A percentile compares a stretch with the other conserved stretches of the same genome.
Conservation (phyloP, 2,888 invertebrate species). For the Lithosia quadra region DNA sequence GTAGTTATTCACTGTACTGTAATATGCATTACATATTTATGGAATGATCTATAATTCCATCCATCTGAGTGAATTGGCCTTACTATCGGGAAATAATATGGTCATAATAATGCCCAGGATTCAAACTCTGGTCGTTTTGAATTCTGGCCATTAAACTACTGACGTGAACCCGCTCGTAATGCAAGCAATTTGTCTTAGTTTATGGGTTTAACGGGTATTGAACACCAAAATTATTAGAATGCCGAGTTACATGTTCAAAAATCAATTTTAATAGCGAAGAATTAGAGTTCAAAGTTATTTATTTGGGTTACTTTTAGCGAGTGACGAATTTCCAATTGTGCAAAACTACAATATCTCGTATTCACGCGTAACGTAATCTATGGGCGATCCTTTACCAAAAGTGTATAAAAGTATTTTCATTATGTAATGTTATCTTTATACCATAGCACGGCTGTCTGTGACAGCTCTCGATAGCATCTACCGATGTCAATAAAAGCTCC, state of each 20-base stretch:
- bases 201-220: too few species aligned
- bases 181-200: too few species aligned
- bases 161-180: too few species aligned
- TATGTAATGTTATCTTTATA: neutral
- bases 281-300: too few species aligned
- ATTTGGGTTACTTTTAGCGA: too few species aligned
- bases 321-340: neutral
- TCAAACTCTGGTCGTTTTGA: too few species aligned
- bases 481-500: neutral
- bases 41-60: neutral
- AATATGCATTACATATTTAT: neutral
- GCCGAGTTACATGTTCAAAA: too few species aligned
- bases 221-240: too few species aligned
- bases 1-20: slow-evolving; percentile 22
- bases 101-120: too few species aligned
- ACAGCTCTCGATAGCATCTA: slow-evolving; percentile 6
- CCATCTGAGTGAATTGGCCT: neutral
- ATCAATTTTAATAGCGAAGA: too few species aligned
- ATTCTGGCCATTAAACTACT: too few species aligned
- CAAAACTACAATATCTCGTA: neutral
- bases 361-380: neutral
- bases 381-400: neutral
- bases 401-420: neutral
- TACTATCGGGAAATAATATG: too few species aligned
- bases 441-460: neutral